Evolutionary conservation across 2,888 invertebrate genomes (phyloP), one percentile per base, ranked within the genome.

Genomic region (Anthoptus insignis): DNA sequence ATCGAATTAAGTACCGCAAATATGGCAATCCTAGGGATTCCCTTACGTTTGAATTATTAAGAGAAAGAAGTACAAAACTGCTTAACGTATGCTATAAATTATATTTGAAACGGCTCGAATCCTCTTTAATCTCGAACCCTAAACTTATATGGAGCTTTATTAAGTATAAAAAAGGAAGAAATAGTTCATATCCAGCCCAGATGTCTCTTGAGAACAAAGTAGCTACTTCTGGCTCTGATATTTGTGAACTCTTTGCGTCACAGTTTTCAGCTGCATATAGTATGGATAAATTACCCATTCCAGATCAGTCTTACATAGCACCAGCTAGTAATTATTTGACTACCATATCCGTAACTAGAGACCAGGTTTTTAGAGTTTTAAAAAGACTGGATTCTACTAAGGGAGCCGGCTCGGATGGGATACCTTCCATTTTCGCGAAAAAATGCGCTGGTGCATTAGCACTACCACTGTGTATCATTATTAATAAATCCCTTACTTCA

Each of bases 61-160:
- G 50, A 13, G 13, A 29, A 13, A 39, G 53, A 54, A 59, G 59
- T 39, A n/a, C 32, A 4, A 60, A 29, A 13, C 4, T 59, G 8
- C 19, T 39, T 9, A 27, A 34, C 0, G 9, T 42, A 24, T 53
- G 11, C 49, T 63, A 53, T 14, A 57, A 27, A 14, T 14, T 19
- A 9, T 66, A 73, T 16, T 32, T 67, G 4, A 19, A 19, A 0
- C 52, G 37, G 8, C 27, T 68, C 1, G 69, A 71, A 53, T 29
- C 37, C 13, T 57, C 49, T 7, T 0, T 71, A 0, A 42, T 13
- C n/a, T 58, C 22, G 4, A 70, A 71, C 54, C 66, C 71, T 0
- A 70, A 71, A 66, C 8, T 64, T 9, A 59, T 71, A 13, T 72
- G 69, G 71, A 57, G 67, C 2, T 69, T 53, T 45, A 58, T 68